These are phyloP conservation scores for Diadophis punctatus DNA, from an alignment of 2,113 vertebrate genomes.

Conservation along the genomic window DNA sequence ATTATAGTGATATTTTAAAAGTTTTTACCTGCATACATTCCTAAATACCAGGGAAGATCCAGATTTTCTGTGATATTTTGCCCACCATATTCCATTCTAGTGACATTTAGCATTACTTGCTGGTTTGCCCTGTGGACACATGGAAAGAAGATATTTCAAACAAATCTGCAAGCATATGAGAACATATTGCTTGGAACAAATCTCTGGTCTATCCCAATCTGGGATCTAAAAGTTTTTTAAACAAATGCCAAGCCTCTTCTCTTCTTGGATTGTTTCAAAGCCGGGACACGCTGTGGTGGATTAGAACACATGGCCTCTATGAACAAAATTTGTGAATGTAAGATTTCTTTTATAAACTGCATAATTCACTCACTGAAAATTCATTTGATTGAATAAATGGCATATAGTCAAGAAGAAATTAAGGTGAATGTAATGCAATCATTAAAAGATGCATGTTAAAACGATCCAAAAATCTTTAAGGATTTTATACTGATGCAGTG, in stretches of 20 bases:
- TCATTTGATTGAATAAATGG: neutral
- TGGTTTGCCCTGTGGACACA: slow-evolving; percentile 69
- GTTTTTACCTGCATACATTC: slow-evolving; percentile 87
- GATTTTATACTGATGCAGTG: neutral
- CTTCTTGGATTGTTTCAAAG: neutral
- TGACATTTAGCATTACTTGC: slow-evolving; percentile 64
- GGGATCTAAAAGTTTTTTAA: neutral
- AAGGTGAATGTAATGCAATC: neutral
- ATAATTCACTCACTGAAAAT: neutral
- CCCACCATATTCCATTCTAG: slow-evolving; percentile 41
- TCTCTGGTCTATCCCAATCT: neutral
- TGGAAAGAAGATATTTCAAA: slow-evolving; percentile 21
- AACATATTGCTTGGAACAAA: neutral
- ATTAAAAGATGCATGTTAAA: neutral
- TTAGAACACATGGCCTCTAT: neutral
- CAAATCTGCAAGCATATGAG: neutral
- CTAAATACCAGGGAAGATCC: slow-evolving; percentile 84
- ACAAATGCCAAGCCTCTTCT: neutral
- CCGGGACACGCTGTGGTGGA: neutral
- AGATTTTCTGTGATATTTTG: slow-evolving; percentile 59
- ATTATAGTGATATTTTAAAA: neutral
- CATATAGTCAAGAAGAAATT: neutral
- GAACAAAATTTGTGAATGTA: neutral
- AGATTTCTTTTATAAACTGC: neutral
- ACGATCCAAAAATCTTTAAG: neutral